These are phyloP conservation scores for Tachystola acroxantha DNA, from an alignment of 2,888 invertebrate genomes.

Conservation along the genomic window DNA sequence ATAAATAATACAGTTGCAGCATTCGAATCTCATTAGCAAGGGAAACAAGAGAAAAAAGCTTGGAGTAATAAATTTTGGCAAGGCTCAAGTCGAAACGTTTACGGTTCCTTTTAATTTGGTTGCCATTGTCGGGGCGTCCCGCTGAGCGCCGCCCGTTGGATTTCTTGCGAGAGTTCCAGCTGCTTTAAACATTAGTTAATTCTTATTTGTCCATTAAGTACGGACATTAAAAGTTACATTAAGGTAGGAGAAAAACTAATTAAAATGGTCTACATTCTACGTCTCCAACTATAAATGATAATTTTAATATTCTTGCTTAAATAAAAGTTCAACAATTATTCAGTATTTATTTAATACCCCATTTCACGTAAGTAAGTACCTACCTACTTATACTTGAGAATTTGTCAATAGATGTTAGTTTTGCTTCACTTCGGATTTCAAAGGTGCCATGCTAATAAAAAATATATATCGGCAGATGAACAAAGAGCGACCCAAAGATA, in stretches of 20 bases:
- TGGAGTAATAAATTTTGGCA: constrained; percentile 73
- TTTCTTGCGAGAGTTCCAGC: constrained; percentile 72
- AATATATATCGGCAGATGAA: constrained; percentile 42
- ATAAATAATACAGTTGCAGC: constrained; percentile 65
- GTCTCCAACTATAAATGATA: too few species aligned
- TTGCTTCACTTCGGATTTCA: too few species aligned
- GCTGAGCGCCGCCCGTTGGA: constrained; percentile 63
- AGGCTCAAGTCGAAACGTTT: constrained; percentile 73
- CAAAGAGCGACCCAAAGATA: constrained; percentile 33
- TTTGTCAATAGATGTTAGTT: too few species aligned
- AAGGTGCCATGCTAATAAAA: constrained; percentile 9
- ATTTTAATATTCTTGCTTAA: too few species aligned
- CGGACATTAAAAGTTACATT: constrained; percentile 26
- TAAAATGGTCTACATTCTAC: not conserved
- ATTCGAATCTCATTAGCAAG: constrained; percentile 75
- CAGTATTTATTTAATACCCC: too few species aligned
- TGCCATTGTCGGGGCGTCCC: constrained; percentile 72
- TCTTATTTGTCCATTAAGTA: constrained; percentile 69
- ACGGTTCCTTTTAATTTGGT: constrained; percentile 77
- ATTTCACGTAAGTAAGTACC: too few species aligned
- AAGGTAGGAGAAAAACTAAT: not conserved
- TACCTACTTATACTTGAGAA: too few species aligned
- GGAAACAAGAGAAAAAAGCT: constrained; percentile 69
- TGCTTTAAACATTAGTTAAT: constrained; percentile 67
- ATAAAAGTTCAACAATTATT: too few species aligned